These are phyloP conservation scores for Phaethon lepturus DNA, from an alignment of 2,113 vertebrate species.

Conservation along the genomic window DNA sequence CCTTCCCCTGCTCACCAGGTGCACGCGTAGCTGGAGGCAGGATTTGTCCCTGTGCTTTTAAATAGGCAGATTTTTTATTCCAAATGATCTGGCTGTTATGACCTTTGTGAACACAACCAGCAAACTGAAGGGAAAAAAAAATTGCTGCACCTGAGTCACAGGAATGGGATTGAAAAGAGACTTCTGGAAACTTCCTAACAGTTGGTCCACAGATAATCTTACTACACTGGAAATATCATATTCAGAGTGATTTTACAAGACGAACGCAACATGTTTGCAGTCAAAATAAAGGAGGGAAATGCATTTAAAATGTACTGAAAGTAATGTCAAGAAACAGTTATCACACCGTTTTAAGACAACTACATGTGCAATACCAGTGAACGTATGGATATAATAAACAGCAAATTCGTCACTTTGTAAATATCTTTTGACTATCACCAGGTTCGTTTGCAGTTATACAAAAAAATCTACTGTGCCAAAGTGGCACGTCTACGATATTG, in stretches of 20 bases:
- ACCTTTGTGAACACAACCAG: slow-evolving; percentile 14
- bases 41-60: slow-evolving; percentile 15
- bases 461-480: background rate
- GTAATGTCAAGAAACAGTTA: background rate
- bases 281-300: background rate
- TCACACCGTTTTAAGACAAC: background rate
- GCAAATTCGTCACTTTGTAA: background rate
- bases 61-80: slow-evolving; percentile 20
- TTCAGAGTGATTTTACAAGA: slow-evolving; percentile 9
- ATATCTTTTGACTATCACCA: background rate
- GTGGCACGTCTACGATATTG: background rate
- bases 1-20: slow-evolving; percentile 1
- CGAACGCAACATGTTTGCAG: background rate
- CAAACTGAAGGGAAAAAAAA: background rate
- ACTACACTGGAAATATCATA: background rate
- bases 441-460: background rate
- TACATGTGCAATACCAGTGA: background rate
- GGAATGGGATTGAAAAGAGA: background rate
- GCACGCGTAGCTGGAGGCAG: slow-evolving; percentile 14
- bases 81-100: background rate
- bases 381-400: background rate
- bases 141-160: background rate
- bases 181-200: background rate
- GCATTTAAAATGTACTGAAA: background rate
- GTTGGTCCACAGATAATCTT: slow-evolving; percentile 18